Evolutionary conservation across 2,797 vertebrate species (phyloP).

Genomic region (Sphenodon punctatus): DNA sequence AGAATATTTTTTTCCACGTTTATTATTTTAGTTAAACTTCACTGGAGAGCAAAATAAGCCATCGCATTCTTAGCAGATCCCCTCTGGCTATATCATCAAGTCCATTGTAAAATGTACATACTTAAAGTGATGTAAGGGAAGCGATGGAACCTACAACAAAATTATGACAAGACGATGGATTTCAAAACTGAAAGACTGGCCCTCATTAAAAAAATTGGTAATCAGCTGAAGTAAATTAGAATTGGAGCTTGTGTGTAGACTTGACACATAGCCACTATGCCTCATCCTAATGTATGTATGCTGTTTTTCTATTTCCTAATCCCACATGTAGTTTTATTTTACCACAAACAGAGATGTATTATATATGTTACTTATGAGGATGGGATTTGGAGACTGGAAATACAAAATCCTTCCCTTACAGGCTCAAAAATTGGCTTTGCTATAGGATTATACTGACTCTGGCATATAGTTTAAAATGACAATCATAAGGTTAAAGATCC

Average conservation of each 20-base stretch:
- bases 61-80: conserved; percentile 48
- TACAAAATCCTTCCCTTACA: neutral
- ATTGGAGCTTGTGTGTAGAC: neutral
- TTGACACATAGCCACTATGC: neutral
- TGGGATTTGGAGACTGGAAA: conserved; percentile 9
- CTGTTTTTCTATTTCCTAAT: neutral
- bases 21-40: conserved; percentile 45
- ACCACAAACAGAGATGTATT: neutral
- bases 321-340: neutral
- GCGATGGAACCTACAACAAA: neutral
- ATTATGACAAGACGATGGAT: neutral
- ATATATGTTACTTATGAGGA: neutral
- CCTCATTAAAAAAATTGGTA: neutral
- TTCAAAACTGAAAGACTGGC: conserved; percentile 9
- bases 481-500: conserved; percentile 26
- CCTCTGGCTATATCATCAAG: conserved; percentile 36
- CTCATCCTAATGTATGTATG: neutral
- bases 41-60: conserved; percentile 52
- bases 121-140: conserved; percentile 24
- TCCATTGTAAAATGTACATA: conserved; percentile 32
- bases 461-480: conserved; percentile 55
- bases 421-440: neutral
- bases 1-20: conserved; percentile 49
- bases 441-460: conserved; percentile 48
- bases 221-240: conserved; percentile 5